phyloP scores from a whole-genome alignment of 2,113 vertebrate genomes.

The Neotoma lepida region DNA sequence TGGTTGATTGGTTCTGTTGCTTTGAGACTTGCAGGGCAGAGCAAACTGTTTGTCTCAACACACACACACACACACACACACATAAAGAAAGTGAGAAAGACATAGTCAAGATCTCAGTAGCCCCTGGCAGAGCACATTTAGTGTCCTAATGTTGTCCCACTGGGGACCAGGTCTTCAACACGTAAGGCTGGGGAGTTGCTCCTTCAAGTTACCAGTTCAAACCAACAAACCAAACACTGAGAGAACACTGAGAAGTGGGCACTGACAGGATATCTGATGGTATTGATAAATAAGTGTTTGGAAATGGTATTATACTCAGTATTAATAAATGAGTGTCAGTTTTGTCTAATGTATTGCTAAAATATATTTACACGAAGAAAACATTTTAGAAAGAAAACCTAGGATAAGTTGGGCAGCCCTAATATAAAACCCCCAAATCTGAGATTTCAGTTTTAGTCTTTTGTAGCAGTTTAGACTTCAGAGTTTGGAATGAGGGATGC shows the following conservation, averaged over 20 bases:
- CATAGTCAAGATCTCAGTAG: neutral
- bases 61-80: no score
- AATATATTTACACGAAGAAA: neutral
- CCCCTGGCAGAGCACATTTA: neutral
- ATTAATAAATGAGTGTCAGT: neutral
- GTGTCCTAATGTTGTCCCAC: neutral
- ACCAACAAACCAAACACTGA: neutral
- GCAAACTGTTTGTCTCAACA: neutral
- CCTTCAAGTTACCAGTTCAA: neutral
- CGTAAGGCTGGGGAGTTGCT: neutral
- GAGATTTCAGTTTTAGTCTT: neutral
- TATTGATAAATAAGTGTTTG: neutral
- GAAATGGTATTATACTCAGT: neutral
- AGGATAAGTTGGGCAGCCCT: neutral
- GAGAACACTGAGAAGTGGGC: neutral
- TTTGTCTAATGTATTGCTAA: neutral
- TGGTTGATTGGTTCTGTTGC: neutral
- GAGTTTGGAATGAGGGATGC: neutral
- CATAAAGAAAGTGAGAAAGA: rapidly evolving
- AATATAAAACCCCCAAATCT: neutral
- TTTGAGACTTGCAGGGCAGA: neutral
- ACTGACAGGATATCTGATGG: neutral
- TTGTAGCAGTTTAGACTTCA: neutral
- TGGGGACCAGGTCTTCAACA: neutral
- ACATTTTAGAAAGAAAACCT: conserved; percentile 4